A percentile compares a stretch with the other conserved stretches of the same genome.
phyloP scores from a whole-genome alignment of 2,113 vertebrate genomes.

The Dunckerocampus dactyliophorus region DNA sequence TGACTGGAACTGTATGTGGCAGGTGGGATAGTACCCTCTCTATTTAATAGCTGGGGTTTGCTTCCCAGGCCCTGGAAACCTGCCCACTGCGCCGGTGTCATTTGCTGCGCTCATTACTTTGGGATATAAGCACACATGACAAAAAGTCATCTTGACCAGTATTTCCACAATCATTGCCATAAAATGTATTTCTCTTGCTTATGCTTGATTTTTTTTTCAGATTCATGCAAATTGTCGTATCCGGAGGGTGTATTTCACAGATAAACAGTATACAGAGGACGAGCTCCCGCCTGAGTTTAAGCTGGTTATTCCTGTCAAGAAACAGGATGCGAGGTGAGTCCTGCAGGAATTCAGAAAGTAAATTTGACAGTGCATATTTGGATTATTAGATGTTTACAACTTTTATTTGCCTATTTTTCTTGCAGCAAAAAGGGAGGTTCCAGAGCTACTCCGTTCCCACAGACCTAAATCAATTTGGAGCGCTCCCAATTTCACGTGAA shows the following conservation, averaged over 20 bases:
- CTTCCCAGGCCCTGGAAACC: too few species aligned
- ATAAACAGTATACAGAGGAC: slow-evolving; percentile 92
- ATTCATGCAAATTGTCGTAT: slow-evolving; percentile 97
- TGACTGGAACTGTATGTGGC: too few species aligned
- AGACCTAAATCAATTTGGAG: neutral
- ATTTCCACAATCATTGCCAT: neutral
- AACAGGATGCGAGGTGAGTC: slow-evolving; percentile 86
- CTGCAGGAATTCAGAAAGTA: too few species aligned
- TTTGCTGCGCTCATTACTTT: too few species aligned
- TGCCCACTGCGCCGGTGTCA: too few species aligned
- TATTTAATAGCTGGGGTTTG: too few species aligned
- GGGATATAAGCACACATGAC: too few species aligned
- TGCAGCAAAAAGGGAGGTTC: slow-evolving; percentile 8
- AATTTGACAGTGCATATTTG: neutral
- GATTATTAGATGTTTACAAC: neutral
- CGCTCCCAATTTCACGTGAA: neutral
- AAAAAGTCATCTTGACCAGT: too few species aligned
- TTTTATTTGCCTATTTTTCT: neutral
- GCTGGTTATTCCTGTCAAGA: slow-evolving; percentile 91
- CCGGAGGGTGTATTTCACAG: slow-evolving; percentile 94
- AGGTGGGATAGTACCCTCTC: too few species aligned
- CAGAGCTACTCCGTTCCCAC: neutral
- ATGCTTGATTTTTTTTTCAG: slow-evolving; percentile 56
- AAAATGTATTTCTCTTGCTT: neutral
- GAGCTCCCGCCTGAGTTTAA: slow-evolving; percentile 97